Evolutionary conservation across 2,113 vertebrate genomes (phyloP), one percentile per base, ranked within the genome.

Genomic region (Eptatretus burgeri): DNA sequence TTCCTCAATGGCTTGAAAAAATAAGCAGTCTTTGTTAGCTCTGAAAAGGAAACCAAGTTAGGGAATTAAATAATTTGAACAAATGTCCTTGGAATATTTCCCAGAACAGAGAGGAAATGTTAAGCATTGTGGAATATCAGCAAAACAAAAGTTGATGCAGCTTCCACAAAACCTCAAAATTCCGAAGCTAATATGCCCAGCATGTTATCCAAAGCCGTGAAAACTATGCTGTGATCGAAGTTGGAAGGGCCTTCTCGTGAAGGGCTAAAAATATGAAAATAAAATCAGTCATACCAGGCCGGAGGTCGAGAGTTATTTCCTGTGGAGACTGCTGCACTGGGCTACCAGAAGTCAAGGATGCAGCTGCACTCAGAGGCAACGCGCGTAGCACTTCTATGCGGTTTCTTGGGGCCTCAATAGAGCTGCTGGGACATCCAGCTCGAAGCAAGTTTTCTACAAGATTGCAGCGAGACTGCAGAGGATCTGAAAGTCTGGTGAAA

Each of bases 321-420:
- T 98, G 91, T 1, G 91, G 91, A 0, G 67, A 78, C 66, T 95
- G 83, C 77, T 94, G 89, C 0, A 85, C 80, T 50, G 86, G 79
- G 0, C 84, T 20, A 41, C 56, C 9, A 71, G 67, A 78, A 78
- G 1, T 65, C 65, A 1, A 72, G 66, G 5, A 77, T 75, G 0
- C 81, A 83, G 5, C 83, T 80, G 69, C 80, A 70, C 89, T 94
- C 69, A 98, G 75, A 1, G 82, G 78, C 56, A 71, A 5, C 27
- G 73, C 80, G 66, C 69, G 65, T 63, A 81, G 64, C 63, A 93
- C 66, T 0, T 41, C 75, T 17, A 71, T 69, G 65, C 70, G 77
- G 71, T 85, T 98, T 64, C 67, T 74, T 0, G 81, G 84, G 64
- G 70, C 79, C 73, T 98, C 89, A 0, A 81, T 75, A 67, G 76